phyloP scores from a whole-genome alignment of 1,140 invertebrate genomes.

The Apis laboriosa region DNA sequence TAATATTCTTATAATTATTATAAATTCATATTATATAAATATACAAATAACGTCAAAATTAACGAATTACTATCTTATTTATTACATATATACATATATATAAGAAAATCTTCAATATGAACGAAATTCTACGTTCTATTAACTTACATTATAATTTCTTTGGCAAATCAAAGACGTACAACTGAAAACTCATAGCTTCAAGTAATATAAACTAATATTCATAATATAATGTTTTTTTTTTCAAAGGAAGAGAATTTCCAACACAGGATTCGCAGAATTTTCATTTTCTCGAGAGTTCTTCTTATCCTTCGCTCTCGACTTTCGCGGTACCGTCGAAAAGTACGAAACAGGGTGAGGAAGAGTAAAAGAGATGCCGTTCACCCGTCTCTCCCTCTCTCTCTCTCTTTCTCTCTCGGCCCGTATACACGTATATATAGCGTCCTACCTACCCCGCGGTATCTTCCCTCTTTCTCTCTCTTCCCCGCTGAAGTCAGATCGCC shows the following conservation, averaged over 20 bases:
- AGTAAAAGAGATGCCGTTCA: background rate
- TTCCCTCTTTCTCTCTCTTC: slow-evolving; percentile 59
- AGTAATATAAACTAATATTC: background rate
- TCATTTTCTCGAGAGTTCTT: slow-evolving; percentile 32
- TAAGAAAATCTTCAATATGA: too few relatives aligned
- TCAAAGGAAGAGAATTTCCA: background rate
- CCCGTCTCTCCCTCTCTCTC: too few relatives aligned
- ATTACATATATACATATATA: too few relatives aligned
- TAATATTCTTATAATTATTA: too few relatives aligned
- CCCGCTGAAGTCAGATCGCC: slow-evolving; percentile 70
- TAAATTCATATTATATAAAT: too few relatives aligned
- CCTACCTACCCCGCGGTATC: slow-evolving; percentile 63
- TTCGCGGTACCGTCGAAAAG: slow-evolving; percentile 34
- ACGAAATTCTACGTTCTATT: too few relatives aligned
- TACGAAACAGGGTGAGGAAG: background rate
- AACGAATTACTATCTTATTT: too few relatives aligned
- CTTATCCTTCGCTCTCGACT: slow-evolving; percentile 2
- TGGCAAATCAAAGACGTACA: background rate
- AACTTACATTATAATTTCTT: background rate
- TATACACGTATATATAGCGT: slow-evolving; percentile 44
- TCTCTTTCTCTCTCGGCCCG: slow-evolving; percentile 6
- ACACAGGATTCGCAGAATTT: slow-evolving; percentile 33
- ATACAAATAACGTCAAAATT: too few relatives aligned
- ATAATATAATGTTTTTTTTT: background rate
- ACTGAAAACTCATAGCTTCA: background rate